Base-by-base conservation (phyloP, 2,888 invertebrate genomes). In the Pemphredon lugubris region DNA sequence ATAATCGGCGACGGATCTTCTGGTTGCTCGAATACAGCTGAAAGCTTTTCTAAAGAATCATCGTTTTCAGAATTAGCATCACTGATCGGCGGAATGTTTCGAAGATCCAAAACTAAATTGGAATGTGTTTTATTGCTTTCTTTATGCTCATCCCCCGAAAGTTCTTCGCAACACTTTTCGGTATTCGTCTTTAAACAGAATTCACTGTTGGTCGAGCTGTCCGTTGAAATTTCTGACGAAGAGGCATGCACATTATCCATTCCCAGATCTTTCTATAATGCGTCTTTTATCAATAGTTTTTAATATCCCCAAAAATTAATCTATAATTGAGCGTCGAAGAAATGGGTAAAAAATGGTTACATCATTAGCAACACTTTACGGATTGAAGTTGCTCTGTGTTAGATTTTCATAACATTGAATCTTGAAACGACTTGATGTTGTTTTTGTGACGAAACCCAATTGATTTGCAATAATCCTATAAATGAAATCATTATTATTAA, bases 11-110 rank as follows among this genome's bases (percentile, higher is more conserved):
- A 47, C 2, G 57, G 45, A 1, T 81, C 81, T 44, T 83, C 83
- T 11, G 81, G 73, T 23, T 84, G 81, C 50, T 83, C 82, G 14
- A 78, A 55, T 32, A 75, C 75, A 9, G 74, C 79, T 2, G 83
- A 82, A 2, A 81, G 40, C 66, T 84, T 83, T 34, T 81, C 83
- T 0, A 66, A 72, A 7, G 57, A 65, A 54, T 79, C 78, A 14
- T 79, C 79, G n/a, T 82, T 79, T 11, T 77, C 74, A 11, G 59
- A 64, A 11, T 18, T n/a, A 14, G n/a, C 50, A 14, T 66, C 61
- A 18, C 47, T 59, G 26, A 59, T 70, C 11, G 63, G 26, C 13
- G 60, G 44, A n/a, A 78, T 51, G 21, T 65, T 73, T 20, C 69
- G 70, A 23, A 80, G 71, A 71, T 83, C 71, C n/a, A 82, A 58